Evolutionary conservation across 2,888 invertebrate genomes (phyloP), one percentile per base, ranked within the genome.

Genomic region (Drosophila testacea): DNA sequence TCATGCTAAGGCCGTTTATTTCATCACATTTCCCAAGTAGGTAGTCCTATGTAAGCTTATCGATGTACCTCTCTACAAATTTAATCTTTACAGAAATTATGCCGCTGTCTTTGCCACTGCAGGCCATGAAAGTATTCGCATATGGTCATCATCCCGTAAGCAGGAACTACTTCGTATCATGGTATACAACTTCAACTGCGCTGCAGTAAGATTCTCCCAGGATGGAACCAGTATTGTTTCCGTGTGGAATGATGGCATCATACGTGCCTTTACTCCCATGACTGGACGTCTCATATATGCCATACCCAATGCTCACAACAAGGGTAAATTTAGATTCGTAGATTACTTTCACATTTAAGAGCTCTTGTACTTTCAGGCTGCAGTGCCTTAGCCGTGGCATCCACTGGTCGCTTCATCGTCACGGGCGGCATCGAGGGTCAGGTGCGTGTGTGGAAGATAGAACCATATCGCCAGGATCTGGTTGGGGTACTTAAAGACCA

Each of bases 361-460:
- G 4, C 48, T 28, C 6, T 34, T 3, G 4, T 46, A 7, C 16
- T 0, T 52, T 48, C 10, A 92, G 92, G 93, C 6, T 92, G 92
- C 56, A 97, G 98, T 0, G 97, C 98, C 0, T 92, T 98, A 41
- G 95, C 96, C 28, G 94, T 96, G 76, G 96, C 96, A 0, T 94
- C 93, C 4, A 94, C 95, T 81, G 96, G 96, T 1, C 93, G 93
- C 13, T 94, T 95, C 28, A 94, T 98, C 56, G 94, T 98, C 50
- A 97, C 97, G 50, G 98, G 98, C 1, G 98, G 98, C 4, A 96
- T 97, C 72, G 98, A 98, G 90, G 98, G 98, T n/a, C 97, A 98
- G 93, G 96, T 97, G 5, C 94, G 97, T 13, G 93, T 97, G 1
- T 97, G 97, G 97, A 95, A 95, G 77, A 94, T 97, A 50, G 94